A percentile compares a stretch with the other conserved stretches of the same genome.
Evolutionary conservation across 2,888 invertebrate species (phyloP).

Genomic region (Megaustenia siamemsis): DNA sequence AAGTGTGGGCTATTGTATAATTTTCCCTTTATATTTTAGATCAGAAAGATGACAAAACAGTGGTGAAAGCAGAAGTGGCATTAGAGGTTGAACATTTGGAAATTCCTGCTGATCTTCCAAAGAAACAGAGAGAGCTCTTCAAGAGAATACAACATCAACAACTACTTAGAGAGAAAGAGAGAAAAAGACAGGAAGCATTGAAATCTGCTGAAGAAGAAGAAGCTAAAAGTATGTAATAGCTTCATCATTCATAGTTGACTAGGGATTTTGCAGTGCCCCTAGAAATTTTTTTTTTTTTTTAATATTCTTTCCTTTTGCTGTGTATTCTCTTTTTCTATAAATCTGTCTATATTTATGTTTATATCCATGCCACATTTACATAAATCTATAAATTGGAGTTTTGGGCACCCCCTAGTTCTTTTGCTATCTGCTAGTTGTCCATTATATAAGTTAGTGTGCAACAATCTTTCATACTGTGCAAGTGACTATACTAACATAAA

Average conservation of each 20-base stretch:
- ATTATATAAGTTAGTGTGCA: too few species aligned
- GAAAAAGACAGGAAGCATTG: conserved; percentile 60
- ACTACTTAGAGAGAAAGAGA: conserved; percentile 82
- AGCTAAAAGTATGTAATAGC: conserved; percentile 27
- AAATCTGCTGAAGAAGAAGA: conserved; percentile 42
- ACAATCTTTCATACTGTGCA: too few species aligned
- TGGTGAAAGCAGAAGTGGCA: not conserved
- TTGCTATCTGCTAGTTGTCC: too few species aligned
- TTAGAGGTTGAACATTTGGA: conserved; percentile 39
- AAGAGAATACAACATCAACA: conserved; percentile 86
- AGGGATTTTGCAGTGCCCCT: not conserved
- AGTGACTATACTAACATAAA: too few species aligned
- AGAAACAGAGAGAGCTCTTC: conserved; percentile 85
- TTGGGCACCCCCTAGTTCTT: too few species aligned
- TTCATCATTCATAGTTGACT: not conserved
- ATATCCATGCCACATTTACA: too few species aligned
- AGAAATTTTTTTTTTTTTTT: not conserved
- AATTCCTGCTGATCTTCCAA: conserved; percentile 82
- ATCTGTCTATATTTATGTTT: too few species aligned
- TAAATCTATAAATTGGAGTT: too few species aligned
- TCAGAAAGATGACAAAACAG: conserved; percentile 7
- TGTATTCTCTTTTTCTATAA: too few species aligned
- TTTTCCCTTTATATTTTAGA: conserved; percentile 4
- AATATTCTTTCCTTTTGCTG: too few species aligned
- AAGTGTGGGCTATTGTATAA: too few species aligned